A percentile compares a stretch with the other conserved stretches of the same genome.
Evolutionary conservation across 35 echinoderm and acorn worm species (phyloP).

Genomic region (Holothuria glaberrima): DNA sequence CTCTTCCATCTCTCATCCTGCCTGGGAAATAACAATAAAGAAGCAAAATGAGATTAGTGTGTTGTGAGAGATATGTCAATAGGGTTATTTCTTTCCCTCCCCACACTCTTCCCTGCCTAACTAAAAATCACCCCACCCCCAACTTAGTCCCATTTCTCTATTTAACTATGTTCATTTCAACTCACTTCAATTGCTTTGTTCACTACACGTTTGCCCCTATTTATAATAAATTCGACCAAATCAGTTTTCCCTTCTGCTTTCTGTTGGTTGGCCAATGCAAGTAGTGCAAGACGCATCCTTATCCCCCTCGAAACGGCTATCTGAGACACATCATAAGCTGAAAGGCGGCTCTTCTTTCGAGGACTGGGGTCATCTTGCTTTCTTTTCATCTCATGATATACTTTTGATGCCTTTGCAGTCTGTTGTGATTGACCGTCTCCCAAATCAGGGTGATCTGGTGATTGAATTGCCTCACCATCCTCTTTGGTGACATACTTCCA

Average conservation of each 20-base stretch:
- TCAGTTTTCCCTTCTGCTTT: conserved; percentile 29
- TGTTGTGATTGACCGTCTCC: neutral
- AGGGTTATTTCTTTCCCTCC: neutral
- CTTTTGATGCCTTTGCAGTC: neutral
- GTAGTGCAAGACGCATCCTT: neutral
- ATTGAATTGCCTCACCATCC: conserved; percentile 1
- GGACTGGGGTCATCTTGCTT: neutral
- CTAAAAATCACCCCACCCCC: too few species aligned
- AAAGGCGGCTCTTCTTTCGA: neutral
- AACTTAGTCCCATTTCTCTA: neutral
- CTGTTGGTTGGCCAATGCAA: conserved; percentile 23
- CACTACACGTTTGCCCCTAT: conserved; percentile 27
- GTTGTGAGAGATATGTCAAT: neutral
- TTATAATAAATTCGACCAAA: conserved; percentile 13
- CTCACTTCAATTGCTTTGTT: neutral
- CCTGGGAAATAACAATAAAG: neutral
- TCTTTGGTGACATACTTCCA: conserved; percentile 51
- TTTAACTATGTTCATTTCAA: neutral
- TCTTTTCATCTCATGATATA: neutral
- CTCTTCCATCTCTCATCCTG: conserved; percentile 12
- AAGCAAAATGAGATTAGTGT: neutral
- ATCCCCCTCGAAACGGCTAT: conserved; percentile 17
- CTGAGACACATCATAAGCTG: conserved; percentile 7
- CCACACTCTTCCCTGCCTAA: neutral
- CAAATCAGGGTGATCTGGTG: conserved; percentile 27